Evolutionary conservation across 2,113 vertebrate genomes (phyloP).

Genomic region (Actenoides hombroni): DNA sequence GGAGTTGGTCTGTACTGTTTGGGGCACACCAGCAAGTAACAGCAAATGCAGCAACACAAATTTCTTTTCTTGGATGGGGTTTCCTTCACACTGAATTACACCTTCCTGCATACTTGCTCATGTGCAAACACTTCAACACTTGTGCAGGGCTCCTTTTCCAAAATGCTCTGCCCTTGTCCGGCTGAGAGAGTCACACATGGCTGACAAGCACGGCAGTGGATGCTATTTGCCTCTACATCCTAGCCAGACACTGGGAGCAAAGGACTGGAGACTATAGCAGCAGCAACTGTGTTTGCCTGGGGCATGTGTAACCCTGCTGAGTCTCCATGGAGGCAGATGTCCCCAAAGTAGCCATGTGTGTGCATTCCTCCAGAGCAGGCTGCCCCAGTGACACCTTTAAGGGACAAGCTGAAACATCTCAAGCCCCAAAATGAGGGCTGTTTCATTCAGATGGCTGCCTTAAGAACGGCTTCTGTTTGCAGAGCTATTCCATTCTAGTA

Average conservation of each 20-base stretch:
- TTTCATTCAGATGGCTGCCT: not conserved
- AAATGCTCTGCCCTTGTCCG: not conserved
- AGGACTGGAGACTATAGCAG: not conserved
- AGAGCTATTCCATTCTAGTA: not conserved
- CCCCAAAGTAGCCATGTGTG: not conserved
- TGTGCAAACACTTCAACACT: not conserved
- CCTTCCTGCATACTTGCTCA: not conserved
- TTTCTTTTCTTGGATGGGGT: not conserved
- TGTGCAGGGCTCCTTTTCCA: fast-evolving
- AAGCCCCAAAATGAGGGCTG: not conserved
- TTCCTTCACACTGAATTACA: not conserved
- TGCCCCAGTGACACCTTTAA: not conserved
- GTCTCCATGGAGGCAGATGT: fast-evolving
- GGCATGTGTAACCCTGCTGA: not conserved
- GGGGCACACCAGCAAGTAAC: not conserved
- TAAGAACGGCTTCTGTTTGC: not conserved
- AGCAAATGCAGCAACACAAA: not conserved
- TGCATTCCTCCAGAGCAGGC: not conserved
- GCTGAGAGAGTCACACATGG: not conserved
- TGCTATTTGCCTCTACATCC: not conserved
- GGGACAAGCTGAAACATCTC: not conserved
- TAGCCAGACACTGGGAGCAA: not conserved
- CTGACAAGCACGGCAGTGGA: fast-evolving
- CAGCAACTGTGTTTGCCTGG: not conserved
- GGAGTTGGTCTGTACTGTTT: not conserved